Evolutionary conservation across 2,888 invertebrate species (phyloP), one percentile per base, ranked within the genome.

Genomic region (Phanerotoma sp.): DNA sequence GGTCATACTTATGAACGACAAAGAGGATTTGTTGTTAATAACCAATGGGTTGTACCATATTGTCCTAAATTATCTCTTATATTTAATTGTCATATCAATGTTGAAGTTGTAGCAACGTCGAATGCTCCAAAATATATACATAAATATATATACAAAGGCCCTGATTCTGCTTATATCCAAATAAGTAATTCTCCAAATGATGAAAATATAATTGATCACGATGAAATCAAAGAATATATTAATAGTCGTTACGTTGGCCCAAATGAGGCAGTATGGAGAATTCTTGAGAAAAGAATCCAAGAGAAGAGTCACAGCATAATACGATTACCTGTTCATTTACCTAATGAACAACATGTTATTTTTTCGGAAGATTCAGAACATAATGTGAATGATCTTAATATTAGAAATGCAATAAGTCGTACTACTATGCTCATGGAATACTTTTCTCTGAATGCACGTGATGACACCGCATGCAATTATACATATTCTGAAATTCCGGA

Each of bases 31-130:
- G 25, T 45, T 28, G 57, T 70, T 11, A 69, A 74, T 56, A 75
- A 74, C 55, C 58, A 62, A 18, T 69, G 66, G 62, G 67, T 70
- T 25, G 74, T 76, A 10, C 70, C 71, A 15, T 70, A 64, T 44
- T 56, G 51, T 48, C 57, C 60, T n/a, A 47, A 28, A 41, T 50
- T 67, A 20, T 57, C 55, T 20, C n/a, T 21, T 10, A 52, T 51
- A 40, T 66, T 66, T 47, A 64, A 69, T 58, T 61, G 61, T 54
- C 69, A 70, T 51, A 68, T 71, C 7, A 72, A 71, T 56, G 66
- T 70, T 22, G 66, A 70, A 61, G 51, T 67, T 18, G 67, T 67
- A 54, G 62, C 64, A 28, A 63, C 61, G 16, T 48, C 66, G 0
- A 61, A 37, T 50, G 62, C 56, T 62, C 69, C 69, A 42, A 68